Conservation (phyloP, 2,113 vertebrate species). For the Dolichotis patagonum region DNA sequence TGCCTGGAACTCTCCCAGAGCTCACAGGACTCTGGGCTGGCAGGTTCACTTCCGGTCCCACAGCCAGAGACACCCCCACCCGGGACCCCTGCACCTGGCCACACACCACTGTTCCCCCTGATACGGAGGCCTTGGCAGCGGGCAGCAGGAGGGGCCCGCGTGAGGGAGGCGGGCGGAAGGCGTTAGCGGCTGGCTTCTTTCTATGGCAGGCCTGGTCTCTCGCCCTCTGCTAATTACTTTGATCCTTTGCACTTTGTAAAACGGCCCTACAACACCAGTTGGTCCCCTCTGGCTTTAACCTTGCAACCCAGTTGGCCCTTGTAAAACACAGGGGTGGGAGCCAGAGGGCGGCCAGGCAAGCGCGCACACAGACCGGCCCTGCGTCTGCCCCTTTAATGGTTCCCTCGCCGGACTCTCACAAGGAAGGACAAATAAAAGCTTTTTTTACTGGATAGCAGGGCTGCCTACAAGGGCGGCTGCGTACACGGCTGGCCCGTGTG, state of each 20-base stretch:
- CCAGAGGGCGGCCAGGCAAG: constrained; percentile 31
- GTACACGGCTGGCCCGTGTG: constrained; percentile 75
- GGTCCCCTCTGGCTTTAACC: constrained; percentile 89
- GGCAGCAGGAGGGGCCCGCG: accelerated
- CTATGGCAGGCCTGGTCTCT: constrained; percentile 84
- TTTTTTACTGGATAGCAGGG: constrained; percentile 88
- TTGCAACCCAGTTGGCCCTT: constrained; percentile 87
- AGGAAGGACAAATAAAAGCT: constrained; percentile 87
- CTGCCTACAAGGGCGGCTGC: constrained; percentile 75
- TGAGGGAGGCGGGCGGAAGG: constrained; percentile 22
- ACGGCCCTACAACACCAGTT: constrained; percentile 88
- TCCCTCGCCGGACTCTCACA: constrained; percentile 86
- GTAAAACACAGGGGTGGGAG: constrained; percentile 81
- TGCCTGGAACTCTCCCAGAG: neutral
- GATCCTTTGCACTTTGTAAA: constrained; percentile 94
- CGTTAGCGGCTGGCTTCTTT: constrained; percentile 76
- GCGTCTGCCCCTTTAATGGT: constrained; percentile 85
- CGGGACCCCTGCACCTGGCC: accelerated
- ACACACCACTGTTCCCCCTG: neutral
- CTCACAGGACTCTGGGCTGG: constrained; percentile 20
- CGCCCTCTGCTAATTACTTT: constrained; percentile 89
- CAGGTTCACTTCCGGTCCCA: neutral
- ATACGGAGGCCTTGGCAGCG: neutral
- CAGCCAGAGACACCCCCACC: neutral
- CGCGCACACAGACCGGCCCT: constrained; percentile 63